Percentiles rank a stretch among this genome's conserved stretches.
Evolutionary conservation across 2,797 vertebrate genomes (phyloP).

Genomic region (Garrulus glandarius): DNA sequence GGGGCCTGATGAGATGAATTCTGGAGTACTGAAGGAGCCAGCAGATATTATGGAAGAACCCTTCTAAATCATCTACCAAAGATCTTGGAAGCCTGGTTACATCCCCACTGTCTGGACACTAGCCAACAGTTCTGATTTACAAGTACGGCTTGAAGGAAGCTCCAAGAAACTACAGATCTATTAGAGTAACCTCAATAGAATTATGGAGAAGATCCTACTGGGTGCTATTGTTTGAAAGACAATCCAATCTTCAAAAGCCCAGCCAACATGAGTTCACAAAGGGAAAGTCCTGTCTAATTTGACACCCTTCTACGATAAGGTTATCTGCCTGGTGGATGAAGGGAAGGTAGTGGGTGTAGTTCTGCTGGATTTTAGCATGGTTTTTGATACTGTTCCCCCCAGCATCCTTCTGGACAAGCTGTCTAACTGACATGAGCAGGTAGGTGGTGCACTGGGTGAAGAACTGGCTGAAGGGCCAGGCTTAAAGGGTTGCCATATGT

Average conservation of each 20-base stretch:
- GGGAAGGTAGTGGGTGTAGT: neutral
- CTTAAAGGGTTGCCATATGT: neutral
- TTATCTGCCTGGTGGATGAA: neutral
- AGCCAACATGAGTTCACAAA: neutral
- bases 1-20: neutral
- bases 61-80: neutral
- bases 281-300: neutral
- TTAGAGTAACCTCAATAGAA: neutral
- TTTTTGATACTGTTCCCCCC: neutral
- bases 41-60: fast-evolving
- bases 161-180: neutral
- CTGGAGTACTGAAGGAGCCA: neutral
- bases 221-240: neutral
- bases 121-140: neutral
- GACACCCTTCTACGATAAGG: neutral
- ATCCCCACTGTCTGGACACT: neutral
- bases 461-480: neutral
- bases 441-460: neutral
- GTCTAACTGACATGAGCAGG: neutral
- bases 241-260: neutral
- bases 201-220: neutral
- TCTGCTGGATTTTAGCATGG: neutral
- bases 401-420: neutral
- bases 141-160: neutral
- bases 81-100: neutral